A percentile compares a stretch with the other conserved stretches of the same genome.
phyloP scores from a whole-genome alignment of 2,113 vertebrate genomes.

The Gyps fulvus region DNA sequence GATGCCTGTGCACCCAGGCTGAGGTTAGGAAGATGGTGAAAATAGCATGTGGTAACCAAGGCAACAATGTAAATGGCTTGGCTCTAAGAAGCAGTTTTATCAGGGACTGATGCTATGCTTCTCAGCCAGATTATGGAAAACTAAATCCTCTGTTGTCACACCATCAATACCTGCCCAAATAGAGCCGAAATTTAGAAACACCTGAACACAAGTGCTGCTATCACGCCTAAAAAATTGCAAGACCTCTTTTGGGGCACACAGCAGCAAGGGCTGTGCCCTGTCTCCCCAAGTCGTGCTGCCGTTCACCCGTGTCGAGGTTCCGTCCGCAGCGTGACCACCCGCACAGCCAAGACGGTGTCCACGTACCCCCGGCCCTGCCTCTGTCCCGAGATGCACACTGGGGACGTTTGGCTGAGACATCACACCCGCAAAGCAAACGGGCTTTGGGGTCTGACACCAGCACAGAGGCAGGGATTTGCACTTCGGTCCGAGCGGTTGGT shows the following conservation, averaged over 20 bases:
- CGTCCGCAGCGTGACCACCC: accelerated
- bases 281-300: no score
- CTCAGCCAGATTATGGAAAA: background rate
- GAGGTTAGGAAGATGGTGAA: background rate
- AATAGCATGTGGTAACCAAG: conserved; percentile 5
- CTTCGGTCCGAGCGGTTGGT: accelerated
- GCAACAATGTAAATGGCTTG: background rate
- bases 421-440: background rate
- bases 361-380: background rate
- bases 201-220: background rate
- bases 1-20: background rate
- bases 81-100: background rate
- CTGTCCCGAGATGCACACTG: accelerated
- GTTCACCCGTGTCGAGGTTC: accelerated
- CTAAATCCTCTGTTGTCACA: background rate
- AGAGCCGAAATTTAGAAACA: background rate
- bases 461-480: background rate
- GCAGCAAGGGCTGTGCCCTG: no score
- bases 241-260: background rate
- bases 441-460: background rate
- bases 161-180: background rate
- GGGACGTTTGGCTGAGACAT: no score
- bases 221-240: background rate
- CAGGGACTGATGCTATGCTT: background rate
- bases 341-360: background rate